Percentiles rank a stretch among this genome's conserved stretches.
Conservation (phyloP, 2,113 vertebrate genomes). For the Syrrhaptes paradoxus region DNA sequence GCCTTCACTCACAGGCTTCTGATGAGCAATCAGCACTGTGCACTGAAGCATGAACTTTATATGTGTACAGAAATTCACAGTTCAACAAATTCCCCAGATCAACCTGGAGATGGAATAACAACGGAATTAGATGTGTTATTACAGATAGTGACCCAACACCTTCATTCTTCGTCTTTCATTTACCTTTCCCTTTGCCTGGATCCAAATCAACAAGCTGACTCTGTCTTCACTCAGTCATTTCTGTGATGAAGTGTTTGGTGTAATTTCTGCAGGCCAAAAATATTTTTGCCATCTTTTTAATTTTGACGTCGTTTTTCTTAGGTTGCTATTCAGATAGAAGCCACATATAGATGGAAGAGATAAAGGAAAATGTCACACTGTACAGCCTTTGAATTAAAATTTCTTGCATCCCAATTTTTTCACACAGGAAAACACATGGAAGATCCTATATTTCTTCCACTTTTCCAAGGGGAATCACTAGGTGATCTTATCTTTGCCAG, state of each 20-base stretch:
- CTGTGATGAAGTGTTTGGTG: constrained; percentile 9
- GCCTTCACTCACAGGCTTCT: constrained; percentile 29
- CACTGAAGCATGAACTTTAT: constrained; percentile 59
- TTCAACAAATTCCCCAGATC: constrained; percentile 62
- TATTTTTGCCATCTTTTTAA: not conserved
- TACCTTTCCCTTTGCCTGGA: constrained; percentile 22
- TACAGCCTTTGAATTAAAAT: not conserved
- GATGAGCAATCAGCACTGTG: constrained; percentile 64
- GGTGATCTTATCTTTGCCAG: not conserved
- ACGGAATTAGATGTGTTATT: constrained; percentile 66
- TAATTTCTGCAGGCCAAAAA: constrained; percentile 40
- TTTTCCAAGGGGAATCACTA: not conserved
- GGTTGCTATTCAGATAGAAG: not conserved
- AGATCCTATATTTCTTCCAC: not conserved
- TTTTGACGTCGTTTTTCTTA: not conserved
- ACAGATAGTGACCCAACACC: constrained; percentile 61
- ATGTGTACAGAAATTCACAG: constrained; percentile 59
- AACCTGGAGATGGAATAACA: constrained; percentile 52
- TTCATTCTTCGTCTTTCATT: constrained; percentile 51
- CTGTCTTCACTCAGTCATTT: not conserved
- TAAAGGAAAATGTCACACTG: not conserved
- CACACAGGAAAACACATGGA: not conserved
- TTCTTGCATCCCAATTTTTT: not conserved
- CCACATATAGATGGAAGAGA: not conserved
- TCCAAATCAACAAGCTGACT: not conserved